phyloP scores from a whole-genome alignment of 2,797 vertebrate genomes.

The Oryzias dopingdopingensis region DNA sequence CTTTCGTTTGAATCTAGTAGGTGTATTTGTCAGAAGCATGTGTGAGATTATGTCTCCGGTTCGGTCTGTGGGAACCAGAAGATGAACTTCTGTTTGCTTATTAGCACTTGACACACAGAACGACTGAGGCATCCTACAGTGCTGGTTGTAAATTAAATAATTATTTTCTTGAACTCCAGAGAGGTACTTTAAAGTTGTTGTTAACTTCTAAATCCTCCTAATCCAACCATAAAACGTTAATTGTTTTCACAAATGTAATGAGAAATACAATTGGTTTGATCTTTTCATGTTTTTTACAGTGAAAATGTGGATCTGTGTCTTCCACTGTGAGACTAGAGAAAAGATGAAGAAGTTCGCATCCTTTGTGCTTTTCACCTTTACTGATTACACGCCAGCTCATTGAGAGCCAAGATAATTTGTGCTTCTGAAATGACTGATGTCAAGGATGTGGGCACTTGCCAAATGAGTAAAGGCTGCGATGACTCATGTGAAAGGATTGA shows the following conservation, averaged over 20 bases:
- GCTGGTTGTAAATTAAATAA: conserved; percentile 4
- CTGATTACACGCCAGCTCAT: conserved; percentile 33
- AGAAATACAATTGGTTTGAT: conserved; percentile 12
- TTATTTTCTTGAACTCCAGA: conserved; percentile 5
- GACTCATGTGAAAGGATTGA: conserved; percentile 45
- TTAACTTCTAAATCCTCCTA: conserved; percentile 8
- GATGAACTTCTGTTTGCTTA: conserved; percentile 8
- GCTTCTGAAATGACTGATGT: conserved; percentile 68
- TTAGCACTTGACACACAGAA: conserved; percentile 6
- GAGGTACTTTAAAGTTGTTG: conserved; percentile 1
- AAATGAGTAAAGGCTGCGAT: conserved; percentile 56
- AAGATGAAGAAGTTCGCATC: conserved; percentile 32
- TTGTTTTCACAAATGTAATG: conserved; percentile 18
- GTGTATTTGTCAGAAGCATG: conserved; percentile 9
- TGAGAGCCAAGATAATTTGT: conserved; percentile 68
- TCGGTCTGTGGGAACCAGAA: conserved; percentile 4
- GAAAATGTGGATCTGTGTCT: conserved; percentile 7
- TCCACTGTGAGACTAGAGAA: conserved; percentile 11
- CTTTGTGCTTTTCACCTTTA: conserved; percentile 44
- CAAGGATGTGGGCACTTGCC: conserved; percentile 55
- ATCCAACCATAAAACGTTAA: conserved; percentile 11
- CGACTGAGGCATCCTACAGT: conserved; percentile 7
- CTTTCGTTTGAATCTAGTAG: conserved; percentile 5
- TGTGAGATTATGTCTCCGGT: conserved; percentile 14
- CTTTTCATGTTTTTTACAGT: not conserved